A percentile compares a stretch with the other conserved stretches of the same genome.
Conservation (phyloP, 2,888 invertebrate genomes). For the Lypha dubia region DNA sequence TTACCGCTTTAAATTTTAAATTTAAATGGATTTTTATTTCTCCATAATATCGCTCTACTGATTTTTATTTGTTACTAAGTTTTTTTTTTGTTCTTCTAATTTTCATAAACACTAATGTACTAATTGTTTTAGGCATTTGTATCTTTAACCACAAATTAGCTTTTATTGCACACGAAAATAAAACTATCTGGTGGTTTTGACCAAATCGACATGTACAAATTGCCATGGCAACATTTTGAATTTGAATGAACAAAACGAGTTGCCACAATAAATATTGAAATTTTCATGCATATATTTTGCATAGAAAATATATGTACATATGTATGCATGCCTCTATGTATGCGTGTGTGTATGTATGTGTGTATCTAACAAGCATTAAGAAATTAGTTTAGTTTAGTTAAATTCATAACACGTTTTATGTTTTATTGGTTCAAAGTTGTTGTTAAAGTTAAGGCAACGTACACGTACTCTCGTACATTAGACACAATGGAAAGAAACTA, state of each 20-base stretch:
- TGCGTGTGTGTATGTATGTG: too few relatives aligned
- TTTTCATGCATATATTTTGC: constrained; percentile 32
- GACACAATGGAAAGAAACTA: constrained; percentile 25
- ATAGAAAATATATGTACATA: too few relatives aligned
- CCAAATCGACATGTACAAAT: constrained; percentile 55
- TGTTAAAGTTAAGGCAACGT: constrained; percentile 61
- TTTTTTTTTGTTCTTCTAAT: constrained; percentile 20
- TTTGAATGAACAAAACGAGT: constrained; percentile 53
- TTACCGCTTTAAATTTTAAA: not conserved
- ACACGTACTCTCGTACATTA: not conserved
- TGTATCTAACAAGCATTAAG: constrained; percentile 34
- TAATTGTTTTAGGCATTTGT: constrained; percentile 60
- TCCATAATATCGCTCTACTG: not conserved
- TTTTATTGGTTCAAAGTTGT: constrained; percentile 68
- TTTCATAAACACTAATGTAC: constrained; percentile 39
- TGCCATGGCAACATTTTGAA: constrained; percentile 51
- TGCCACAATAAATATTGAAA: constrained; percentile 49
- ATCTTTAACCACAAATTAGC: constrained; percentile 68
- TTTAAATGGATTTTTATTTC: not conserved
- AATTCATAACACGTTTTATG: constrained; percentile 72
- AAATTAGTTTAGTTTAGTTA: constrained; percentile 61
- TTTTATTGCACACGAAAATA: constrained; percentile 59
- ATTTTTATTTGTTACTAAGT: not conserved
- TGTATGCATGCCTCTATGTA: too few relatives aligned
- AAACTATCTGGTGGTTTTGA: constrained; percentile 37